Base-by-base conservation (phyloP, 2,888 invertebrate species). In the Polydrusus cervinus region DNA sequence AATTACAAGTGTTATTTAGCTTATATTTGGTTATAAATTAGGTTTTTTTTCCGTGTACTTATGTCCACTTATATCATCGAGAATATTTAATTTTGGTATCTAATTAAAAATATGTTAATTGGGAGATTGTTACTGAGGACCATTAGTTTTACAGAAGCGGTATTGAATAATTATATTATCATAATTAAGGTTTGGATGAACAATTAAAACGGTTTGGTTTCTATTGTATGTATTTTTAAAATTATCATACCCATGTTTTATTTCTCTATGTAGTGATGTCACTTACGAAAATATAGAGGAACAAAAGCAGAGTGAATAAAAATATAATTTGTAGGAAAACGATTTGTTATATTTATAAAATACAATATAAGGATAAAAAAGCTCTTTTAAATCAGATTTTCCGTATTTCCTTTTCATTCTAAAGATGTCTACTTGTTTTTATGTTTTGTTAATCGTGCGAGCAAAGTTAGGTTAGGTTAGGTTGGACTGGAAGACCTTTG, bases 61-160 rank as follows among this genome's bases (percentile, higher is more conserved):
- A n/a, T n/a, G n/a, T n/a, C n/a, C n/a, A n/a, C n/a, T n/a, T n/a
- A n/a, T n/a, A n/a, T n/a, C 2, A 13, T 25, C 53, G 25, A 25
- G 53, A 25, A 53, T n/a, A 53, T 53, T 53, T 11, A 13, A 25
- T 30, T 53, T 53, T 30, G 13, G 25, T 53, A 53, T 25, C 25
- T 53, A 53, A 53, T 53, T 53, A 53, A 53, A 53, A 53, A 30
- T 30, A 53, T 53, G 53, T 53, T 53, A 53, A 51, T 51, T 51
- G 10, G 1, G 13, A 10, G 10, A 20, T 51, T 51, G 10, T 8
- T 51, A 9, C 2, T 11, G 0, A 20, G 11, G 25, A 13, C 20
- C 20, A 51, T 49, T 49, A 51, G 51, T 51, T 51, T 51, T 53
- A 53, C 53, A 25, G 53, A 25, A 53, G 53, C 25, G 8, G 25